A percentile compares a stretch with the other conserved stretches of the same genome.
Evolutionary conservation across 2,797 vertebrate genomes (phyloP).

Genomic region (Numenius phaeopus): DNA sequence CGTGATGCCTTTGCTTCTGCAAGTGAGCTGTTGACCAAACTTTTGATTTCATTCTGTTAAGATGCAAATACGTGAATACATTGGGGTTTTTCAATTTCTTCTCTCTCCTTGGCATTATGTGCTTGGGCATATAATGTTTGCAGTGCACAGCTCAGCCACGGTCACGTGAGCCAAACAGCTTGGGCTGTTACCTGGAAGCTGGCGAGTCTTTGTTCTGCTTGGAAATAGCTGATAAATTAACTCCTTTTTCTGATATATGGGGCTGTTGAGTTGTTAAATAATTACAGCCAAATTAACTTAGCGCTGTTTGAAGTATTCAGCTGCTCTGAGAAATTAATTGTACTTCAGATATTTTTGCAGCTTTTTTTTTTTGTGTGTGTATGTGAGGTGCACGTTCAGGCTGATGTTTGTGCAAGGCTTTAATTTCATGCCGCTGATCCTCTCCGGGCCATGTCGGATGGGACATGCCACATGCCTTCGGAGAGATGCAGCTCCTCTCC

Average conservation of each 20-base stretch:
- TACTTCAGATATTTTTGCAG: background rate
- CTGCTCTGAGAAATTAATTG: constrained; percentile 44
- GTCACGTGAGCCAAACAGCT: constrained; percentile 39
- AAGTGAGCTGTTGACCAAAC: background rate
- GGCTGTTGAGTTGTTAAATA: constrained; percentile 56
- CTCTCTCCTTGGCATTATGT: background rate
- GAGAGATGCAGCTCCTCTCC: background rate
- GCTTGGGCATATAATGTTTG: background rate
- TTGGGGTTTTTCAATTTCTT: background rate
- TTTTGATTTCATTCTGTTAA: background rate
- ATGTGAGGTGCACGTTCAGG: background rate
- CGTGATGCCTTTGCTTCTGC: rapidly evolving
- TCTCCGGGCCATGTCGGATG: background rate
- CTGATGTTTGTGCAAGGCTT: background rate
- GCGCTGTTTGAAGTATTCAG: constrained; percentile 40
- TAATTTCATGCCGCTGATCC: background rate
- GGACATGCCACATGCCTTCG: background rate
- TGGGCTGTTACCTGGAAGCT: constrained; percentile 58
- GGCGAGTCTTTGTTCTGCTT: constrained; percentile 49
- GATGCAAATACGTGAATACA: background rate
- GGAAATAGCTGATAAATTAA: constrained; percentile 47
- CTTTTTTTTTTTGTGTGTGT: rapidly evolving
- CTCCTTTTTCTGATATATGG: constrained; percentile 26
- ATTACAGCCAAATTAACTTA: constrained; percentile 60
- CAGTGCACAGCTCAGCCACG: constrained; percentile 2